Evolutionary conservation across 2,888 invertebrate species (phyloP), one percentile per base, ranked within the genome.

Genomic region (Sphecodes monilicornis): DNA sequence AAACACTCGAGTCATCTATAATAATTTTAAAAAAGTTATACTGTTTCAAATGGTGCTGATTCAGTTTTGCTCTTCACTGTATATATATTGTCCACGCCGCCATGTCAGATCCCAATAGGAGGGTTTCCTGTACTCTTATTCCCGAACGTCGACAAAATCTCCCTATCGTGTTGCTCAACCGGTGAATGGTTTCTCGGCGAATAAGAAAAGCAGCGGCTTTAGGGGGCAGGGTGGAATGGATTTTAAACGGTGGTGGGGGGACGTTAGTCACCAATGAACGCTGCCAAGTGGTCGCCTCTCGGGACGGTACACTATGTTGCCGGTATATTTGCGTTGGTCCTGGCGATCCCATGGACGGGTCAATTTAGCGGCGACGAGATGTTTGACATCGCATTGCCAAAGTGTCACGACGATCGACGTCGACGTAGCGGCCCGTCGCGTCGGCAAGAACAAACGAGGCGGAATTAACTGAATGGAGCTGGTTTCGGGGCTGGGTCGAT

Each of bases 391-490:
- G 32, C 22, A 54, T n/a, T 32, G 60, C 60, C 60, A 6, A 60
- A 60, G 60, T 60, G 32, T 64, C 64, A 32, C 60, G 26, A 26
- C 26, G 57, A 32, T 64, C 32, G 64, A 64, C 64, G 64, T 64
- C 18, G 18, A 29, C 64, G 64, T 29, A 32, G 64, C 29, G 32
- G 29, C 18, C 64, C 8, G 32, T 18, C 64, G 32, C 8, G 32
- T 18, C 64, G 32, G 18, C 29, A 10, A 64, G 32, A 64, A 64
- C 64, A 64, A 64, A 64, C 64, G 64, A 64, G 64, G 32, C 32
- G 29, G 39, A 76, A 79, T 39, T 66, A 79, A 85, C 73, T 73
- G 76, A 84, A 84, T 64, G 29, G 64, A n/a, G 50, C 50, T 26
- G 46, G 75, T 82, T 46, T 46, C 70, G 46, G 36, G 32, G 26